Percentiles rank a stretch among this genome's conserved stretches.
Conservation (phyloP, 2,888 invertebrate species). For the Caenorhabditis angaria region DNA sequence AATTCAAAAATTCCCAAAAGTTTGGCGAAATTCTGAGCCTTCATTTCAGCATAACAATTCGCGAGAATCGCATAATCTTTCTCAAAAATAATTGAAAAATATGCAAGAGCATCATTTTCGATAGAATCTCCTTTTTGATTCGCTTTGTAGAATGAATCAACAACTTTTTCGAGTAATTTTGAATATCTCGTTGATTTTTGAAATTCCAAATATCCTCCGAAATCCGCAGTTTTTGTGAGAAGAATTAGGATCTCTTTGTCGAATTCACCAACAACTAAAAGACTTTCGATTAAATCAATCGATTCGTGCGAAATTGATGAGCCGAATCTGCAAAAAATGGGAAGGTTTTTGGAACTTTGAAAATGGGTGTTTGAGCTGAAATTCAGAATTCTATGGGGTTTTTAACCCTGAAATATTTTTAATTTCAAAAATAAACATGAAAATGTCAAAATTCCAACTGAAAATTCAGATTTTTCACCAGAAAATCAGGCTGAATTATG, state of each 20-base stretch:
- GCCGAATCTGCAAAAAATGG: constrained; percentile 11
- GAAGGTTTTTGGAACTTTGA: not conserved
- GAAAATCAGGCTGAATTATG: no score
- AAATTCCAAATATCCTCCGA: constrained; percentile 22
- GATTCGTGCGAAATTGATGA: constrained; percentile 11
- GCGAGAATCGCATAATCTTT: constrained; percentile 49
- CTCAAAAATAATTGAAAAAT: constrained; percentile 44
- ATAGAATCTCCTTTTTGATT: not conserved
- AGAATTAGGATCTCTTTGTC: constrained; percentile 18
- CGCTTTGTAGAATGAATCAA: constrained; percentile 7
- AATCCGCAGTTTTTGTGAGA: constrained; percentile 25
- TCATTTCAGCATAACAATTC: constrained; percentile 39
- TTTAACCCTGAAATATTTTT: no score
- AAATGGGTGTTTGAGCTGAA: not conserved
- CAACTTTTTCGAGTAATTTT: constrained; percentile 17
- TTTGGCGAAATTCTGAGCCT: constrained; percentile 8
- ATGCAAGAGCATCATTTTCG: constrained; percentile 22
- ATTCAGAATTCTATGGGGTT: not conserved
- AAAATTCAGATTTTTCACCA: no score
- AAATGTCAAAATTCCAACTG: no score
- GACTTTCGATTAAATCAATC: constrained; percentile 26
- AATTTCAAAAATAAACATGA: no score
- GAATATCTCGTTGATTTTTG: constrained; percentile 33
- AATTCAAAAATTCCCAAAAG: constrained; percentile 14
- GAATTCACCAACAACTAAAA: not conserved